Base-by-base conservation (phyloP, 2,888 invertebrate species). In the Hyposoter dolosus region DNA sequence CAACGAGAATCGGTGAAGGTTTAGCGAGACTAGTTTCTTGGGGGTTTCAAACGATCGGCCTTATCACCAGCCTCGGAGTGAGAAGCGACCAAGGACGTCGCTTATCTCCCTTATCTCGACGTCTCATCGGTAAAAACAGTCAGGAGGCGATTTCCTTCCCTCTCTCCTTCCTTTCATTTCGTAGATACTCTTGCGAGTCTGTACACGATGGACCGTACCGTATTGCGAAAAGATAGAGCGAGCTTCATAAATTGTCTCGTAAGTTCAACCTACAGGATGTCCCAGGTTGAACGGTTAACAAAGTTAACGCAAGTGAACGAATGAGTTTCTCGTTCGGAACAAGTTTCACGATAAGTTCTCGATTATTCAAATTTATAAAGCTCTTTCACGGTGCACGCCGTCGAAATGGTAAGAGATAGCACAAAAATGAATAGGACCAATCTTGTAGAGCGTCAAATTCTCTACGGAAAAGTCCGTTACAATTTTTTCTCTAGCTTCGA, bases 21-120 rank as follows among this genome's bases (percentile, higher is more conserved):
- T 60, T 12, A 60, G 28, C 3, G 60, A 60, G 60, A 60, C 28
- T 28, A 60, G 60, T 60, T 60, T 15, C 60, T 28, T 28, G 60
- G 53, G 74, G 80, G 53, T 56, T 82, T 82, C 75, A 84, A 80
- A 71, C 83, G 66, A 72, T 84, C 78, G 87, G 56, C 66, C 87
- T 88, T 86, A 88, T 88, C 88, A 81, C 40, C 63, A 60, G 40
- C 60, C 77, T 72, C 88, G 78, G 32, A 66, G 84, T 82, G 84
- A 91, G 90, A 90, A 90, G 89, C 89, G 76, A 87, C 89, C 91
- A 92, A 92, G 92, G 92, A 89, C 90, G 90, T 83, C 89, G 87
- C 89, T 87, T 89, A 88, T 89, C 87, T 84, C 82, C 32, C 19
- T 47, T 87, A 89, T 87, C 89, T 86, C 88, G 87, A 89, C 84